Conservation (phyloP, 2,888 invertebrate species). For the Pteria penguin region DNA sequence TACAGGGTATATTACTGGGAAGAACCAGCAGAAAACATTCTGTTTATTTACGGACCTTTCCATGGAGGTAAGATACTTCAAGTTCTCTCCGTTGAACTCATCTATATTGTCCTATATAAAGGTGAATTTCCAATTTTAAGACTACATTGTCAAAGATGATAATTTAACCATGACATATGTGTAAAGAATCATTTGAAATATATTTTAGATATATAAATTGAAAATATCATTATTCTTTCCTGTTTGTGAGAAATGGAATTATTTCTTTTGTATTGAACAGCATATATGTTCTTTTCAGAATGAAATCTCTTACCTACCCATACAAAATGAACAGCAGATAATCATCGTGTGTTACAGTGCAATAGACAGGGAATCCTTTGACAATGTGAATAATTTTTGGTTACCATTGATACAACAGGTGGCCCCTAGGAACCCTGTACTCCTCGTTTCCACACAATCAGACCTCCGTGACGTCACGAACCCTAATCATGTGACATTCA, state of each 20-base stretch:
- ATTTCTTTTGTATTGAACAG: too few relatives aligned
- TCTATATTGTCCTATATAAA: too few relatives aligned
- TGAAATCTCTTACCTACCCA: neutral
- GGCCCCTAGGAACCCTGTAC: neutral
- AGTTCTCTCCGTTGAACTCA: too few relatives aligned
- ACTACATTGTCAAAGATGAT: too few relatives aligned
- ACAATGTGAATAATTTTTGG: neutral
- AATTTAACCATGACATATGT: too few relatives aligned
- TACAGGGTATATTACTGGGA: neutral
- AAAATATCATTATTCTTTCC: too few relatives aligned
- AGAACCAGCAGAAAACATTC: neutral
- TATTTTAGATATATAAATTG: too few relatives aligned
- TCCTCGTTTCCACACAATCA: neutral
- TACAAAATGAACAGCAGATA: neutral
- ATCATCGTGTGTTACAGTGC: neutral
- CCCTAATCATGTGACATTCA: neutral
- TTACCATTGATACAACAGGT: neutral
- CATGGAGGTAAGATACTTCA: neutral
- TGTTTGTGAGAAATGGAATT: too few relatives aligned
- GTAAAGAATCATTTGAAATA: too few relatives aligned
- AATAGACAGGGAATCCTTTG: neutral
- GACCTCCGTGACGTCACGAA: neutral
- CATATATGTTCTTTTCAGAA: neutral
- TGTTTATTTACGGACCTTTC: neutral
- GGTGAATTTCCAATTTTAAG: too few relatives aligned